Evolutionary conservation across 2,113 vertebrate species (phyloP).

Genomic region (Mellivora capensis): DNA sequence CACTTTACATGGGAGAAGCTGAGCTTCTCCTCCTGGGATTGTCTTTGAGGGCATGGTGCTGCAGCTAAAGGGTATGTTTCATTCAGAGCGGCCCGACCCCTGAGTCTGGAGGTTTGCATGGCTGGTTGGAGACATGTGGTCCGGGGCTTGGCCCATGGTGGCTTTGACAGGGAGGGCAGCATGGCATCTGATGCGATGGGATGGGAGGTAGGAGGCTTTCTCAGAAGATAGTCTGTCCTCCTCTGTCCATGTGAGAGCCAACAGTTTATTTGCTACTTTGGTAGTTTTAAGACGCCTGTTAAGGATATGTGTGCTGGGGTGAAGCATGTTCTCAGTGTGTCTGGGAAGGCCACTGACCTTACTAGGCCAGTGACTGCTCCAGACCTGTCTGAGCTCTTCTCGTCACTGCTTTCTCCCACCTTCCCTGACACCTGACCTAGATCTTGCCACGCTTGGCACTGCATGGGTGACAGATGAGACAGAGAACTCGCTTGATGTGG

Average conservation of each 20-base stretch:
- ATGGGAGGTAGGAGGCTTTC: background rate
- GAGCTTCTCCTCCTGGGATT: background rate
- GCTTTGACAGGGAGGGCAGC: accelerated
- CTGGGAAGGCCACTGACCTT: background rate
- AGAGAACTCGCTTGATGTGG: conserved; percentile 88
- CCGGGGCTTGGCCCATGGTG: background rate
- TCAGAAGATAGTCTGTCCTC: background rate
- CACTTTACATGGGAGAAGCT: background rate
- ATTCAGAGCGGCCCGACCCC: background rate
- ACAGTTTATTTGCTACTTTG: background rate
- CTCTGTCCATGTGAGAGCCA: background rate
- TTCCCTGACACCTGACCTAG: conserved; percentile 67
- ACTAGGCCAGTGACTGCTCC: background rate
- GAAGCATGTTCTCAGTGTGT: background rate
- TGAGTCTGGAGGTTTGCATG: accelerated
- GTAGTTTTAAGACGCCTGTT: background rate
- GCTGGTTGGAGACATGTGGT: background rate
- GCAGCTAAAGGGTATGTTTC: background rate
- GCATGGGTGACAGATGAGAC: conserved; percentile 88
- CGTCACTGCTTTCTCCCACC: background rate
- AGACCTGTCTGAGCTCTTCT: background rate
- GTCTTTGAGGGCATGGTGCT: background rate
- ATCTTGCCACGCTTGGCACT: conserved; percentile 75
- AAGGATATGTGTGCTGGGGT: background rate
- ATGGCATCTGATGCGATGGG: background rate